Base-by-base conservation (phyloP, 2,797 vertebrate species). In the Acanthurus lineatus region DNA sequence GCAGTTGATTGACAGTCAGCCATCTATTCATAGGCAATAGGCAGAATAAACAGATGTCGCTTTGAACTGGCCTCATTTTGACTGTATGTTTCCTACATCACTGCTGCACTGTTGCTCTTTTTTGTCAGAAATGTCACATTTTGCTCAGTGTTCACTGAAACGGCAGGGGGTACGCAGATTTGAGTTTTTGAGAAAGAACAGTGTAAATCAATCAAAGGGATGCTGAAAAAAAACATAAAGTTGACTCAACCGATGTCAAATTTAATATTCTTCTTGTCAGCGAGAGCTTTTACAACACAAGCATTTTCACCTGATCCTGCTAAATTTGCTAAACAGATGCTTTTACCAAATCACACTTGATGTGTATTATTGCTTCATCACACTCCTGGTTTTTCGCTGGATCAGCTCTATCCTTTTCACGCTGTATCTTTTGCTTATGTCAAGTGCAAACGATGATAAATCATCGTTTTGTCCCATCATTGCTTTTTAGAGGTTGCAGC, bases 391-490 rank as follows among this genome's bases (percentile, higher is more conserved):
- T 73, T 73, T 66, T 65, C 20, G 35, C 35, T 56, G 72, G 66
- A 72, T 69, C 6, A n/a, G 40, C 66, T 73, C 71, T 69, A 76
- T 84, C 76, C 40, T 38, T 83, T 75, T 79, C 54, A 64, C 75
- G 17, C 81, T 77, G 42, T 22, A 62, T 75, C 79, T 82, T 76
- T 68, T 73, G 82, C 78, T 76, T 69, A 45, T 79, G 75, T 83
- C 71, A 67, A 32, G 74, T 61, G 76, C 14, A 68, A 73, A 83
- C 76, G 81, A 48, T 57, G 85, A 90, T 76, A 88, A 81, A 90
- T 85, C 79, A 69, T 53, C 0, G 22, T 62, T 86, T 81, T 77
- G 68, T 81, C 64, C 76, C 51, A 49, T 73, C 70, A 56, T 75
- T 82, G 66, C 69, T 79, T 84, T 81, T 70, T 71, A 71, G 49